Evolutionary conservation across 2,797 vertebrate species (phyloP), one percentile per base, ranked within the genome.

Genomic region (Dendrocincla tyrannina): DNA sequence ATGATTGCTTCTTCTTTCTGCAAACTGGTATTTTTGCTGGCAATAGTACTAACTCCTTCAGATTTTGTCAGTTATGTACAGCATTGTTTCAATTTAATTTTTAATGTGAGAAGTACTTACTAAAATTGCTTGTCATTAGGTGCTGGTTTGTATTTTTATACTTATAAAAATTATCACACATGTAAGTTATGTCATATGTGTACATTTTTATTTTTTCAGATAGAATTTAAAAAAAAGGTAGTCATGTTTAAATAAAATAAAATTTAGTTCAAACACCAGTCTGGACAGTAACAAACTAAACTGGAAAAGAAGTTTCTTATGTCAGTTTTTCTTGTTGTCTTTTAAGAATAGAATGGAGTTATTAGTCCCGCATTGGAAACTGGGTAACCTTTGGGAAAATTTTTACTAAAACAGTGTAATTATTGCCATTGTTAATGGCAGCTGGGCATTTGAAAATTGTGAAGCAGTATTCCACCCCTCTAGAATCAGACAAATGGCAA

Each of bases 1-100:
- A 5, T 0, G 1, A 13, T 47, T 17, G 3, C 11, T 86, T 68
- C 11, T 86, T 68, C 0, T 20, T 77, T 74, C 63, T 44, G 59
- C 17, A 33, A 13, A 37, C 46, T 81, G 52, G 3, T 50, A 14
- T 22, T 90, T 64, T 23, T 81, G 25, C 69, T 72, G 41, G 8
- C 58, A 60, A 10, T 32, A 67, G 33, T 32, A 70, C 10, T 37
- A 75, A 49, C 70, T 69, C 28, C 78, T 85, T 85, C 14, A 64
- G 7, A 30, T 53, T 28, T 70, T 74, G 41, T 75, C 58, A 22
- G 23, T 70, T 55, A 41, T 10, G 3, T 49, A 23, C 41, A 64
- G 25, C 12, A 22, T 68, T 62, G 17, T 52, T 82, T 20, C 33
- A 82, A 42, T 69, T 76, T 62, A 1, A 53, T 60, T 91, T 92